Conservation (phyloP, 2,888 invertebrate genomes). For the Catocala fraxini region DNA sequence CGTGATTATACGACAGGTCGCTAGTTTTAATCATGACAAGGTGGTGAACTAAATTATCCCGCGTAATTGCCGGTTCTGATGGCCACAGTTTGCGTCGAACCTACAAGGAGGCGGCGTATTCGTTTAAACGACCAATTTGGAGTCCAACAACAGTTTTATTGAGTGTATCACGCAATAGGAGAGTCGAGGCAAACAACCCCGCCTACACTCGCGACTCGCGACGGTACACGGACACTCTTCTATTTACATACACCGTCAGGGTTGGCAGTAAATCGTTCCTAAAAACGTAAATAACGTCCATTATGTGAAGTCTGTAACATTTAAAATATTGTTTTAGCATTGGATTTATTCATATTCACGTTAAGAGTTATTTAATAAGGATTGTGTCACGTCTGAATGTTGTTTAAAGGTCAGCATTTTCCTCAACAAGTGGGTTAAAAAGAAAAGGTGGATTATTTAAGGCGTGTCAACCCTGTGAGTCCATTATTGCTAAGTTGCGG, state of each 20-base stretch:
- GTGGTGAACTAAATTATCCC: conserved; percentile 43
- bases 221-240: conserved; percentile 58
- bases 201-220: conserved; percentile 70
- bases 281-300: conserved; percentile 32
- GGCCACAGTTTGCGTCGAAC: conserved; percentile 44
- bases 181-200: conserved; percentile 82
- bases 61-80: conserved; percentile 44
- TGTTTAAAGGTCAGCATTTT: too few relatives aligned
- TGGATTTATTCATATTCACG: conserved; percentile 26
- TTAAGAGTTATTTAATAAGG: conserved; percentile 18
- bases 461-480: conserved; percentile 41
- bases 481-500: conserved; percentile 49
- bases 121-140: conserved; percentile 71
- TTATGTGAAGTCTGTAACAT: conserved; percentile 29
- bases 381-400: too few relatives aligned
- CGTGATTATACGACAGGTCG: conserved; percentile 16
- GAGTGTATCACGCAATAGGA: conserved; percentile 80
- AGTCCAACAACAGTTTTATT: conserved; percentile 77
- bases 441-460: conserved; percentile 10
- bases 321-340: conserved; percentile 29
- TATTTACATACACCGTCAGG: conserved; percentile 64
- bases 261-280: conserved; percentile 35
- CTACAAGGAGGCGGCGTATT: conserved; percentile 59
- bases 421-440: background rate
- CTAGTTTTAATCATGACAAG: conserved; percentile 39